Base-by-base conservation (phyloP, 1,140 invertebrate species). In the Condylostylus longicornis region DNA sequence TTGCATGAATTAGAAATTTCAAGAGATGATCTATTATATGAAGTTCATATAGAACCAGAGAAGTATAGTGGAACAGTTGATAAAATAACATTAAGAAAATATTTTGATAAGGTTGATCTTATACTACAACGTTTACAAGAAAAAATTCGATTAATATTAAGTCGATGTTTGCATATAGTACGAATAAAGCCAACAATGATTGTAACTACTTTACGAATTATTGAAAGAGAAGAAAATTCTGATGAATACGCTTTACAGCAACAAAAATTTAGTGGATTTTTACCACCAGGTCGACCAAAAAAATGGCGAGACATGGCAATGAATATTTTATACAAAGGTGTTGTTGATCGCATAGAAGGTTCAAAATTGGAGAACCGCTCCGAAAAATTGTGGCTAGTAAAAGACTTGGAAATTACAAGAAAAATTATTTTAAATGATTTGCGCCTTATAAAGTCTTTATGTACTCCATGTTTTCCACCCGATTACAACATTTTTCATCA, bases 1-100 rank as follows among this genome's bases (percentile, higher is more conserved):
- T 65, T 98, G 18, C 82, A 86, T 54, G 93, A 98, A 62, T 68
- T 98, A 41, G 94, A 98, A 65, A 90, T 87, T 58, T 95, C 93
- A 0, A 66, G 94, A 40, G 93, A 98, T 65, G 93, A 97, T 64
- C 65, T 98, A 4, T 60, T 98, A 5, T 93, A 83, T 62, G 94
- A 98, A 57, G 65, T 98, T 9, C 87, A 96, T 56, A 91, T 93
- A 54, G 67, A 96, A 41, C 84, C 88, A 0, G 87, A 90, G 60
- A 82, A 91, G 50, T 57, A 60, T 28, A 85, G 83, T 4, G n/a
- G n/a, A n/a, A 72, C 77, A 9, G 84, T 83, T 32, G 93, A 98
- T 55, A 85, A 87, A 61, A 76, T 80, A 2, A 80, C 87, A 65
- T 54, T 98, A 1, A 91, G 93, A 56, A 83, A 86, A 6, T 97